Base-by-base conservation (phyloP, 2,888 invertebrate genomes). In the Sphinx pinastri region DNA sequence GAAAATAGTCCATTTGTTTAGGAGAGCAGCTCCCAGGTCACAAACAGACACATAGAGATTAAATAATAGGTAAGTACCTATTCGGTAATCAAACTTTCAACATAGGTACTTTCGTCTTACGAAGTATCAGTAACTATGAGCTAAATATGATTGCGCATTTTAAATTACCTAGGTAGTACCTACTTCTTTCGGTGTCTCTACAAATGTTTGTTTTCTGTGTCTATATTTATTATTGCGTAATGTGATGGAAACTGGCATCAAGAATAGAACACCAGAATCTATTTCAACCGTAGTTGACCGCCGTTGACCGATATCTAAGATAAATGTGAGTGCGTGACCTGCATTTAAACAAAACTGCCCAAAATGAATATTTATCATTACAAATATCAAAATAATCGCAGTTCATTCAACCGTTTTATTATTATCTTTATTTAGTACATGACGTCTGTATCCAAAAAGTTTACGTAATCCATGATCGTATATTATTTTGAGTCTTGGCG, bases 191-290 rank as follows among this genome's bases (percentile, higher is more conserved):
- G 49, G 63, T 49, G 19, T 25, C 19, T 6, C 25, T 52, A 13
- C 4, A 8, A n/a, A n/a, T 31, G 67, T 67, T 31, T 52, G 31
- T 70, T 71, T 54, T 55, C 52, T 63, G 38, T 63, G 14, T 55
- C 63, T 69, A 54, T 69, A 69, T 69, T 69, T 63, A 54, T 60
- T 69, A 69, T 69, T 69, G 63, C 63, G 45, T 63, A 69, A 69
- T 68, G 47, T 54, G 68, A 71, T 67, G 59, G 67, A 69, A 71
- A 69, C 68, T 59, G 19, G 69, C 58, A 52, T 67, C 67, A 52
- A 52, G 58, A 69, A 71, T 69, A 71, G 68, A 71, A 25, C 51
- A 52, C 38, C 38, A 38, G 3, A 38, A 38, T 71, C 68, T 69
- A 71, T 69, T 71, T 71, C 45, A 71, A 58, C 52, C 63, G 71